Conservation (phyloP, 2,797 vertebrate species). For the Paratrypauchen microcephalus region DNA sequence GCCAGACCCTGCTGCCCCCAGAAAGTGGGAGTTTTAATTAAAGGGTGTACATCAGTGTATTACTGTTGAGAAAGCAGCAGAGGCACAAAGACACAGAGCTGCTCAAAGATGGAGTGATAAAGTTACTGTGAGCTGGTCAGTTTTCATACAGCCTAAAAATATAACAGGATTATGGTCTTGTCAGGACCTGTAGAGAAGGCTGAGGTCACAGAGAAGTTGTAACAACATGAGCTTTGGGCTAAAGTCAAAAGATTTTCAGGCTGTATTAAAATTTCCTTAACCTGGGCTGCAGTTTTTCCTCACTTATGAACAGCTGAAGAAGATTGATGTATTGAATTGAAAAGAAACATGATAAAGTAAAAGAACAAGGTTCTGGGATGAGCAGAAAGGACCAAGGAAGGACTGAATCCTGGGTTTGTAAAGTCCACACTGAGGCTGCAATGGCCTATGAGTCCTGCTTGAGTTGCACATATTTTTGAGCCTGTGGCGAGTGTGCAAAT, state of each 20-base stretch:
- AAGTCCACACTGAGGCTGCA: not conserved
- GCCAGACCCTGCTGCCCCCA: conserved; percentile 21
- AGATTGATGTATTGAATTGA: conserved; percentile 62
- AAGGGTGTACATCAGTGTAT: not conserved
- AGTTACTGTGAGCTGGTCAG: conserved; percentile 2
- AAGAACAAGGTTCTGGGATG: conserved; percentile 8
- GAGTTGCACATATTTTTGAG: conserved; percentile 25
- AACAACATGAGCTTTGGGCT: conserved; percentile 32
- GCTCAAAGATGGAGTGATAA: conserved; percentile 11
- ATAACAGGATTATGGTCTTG: conserved; percentile 43
- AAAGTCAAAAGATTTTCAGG: not conserved
- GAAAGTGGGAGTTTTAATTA: not conserved
- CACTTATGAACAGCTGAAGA: conserved; percentile 79
- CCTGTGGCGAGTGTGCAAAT: conserved; percentile 30
- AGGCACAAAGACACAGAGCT: conserved; percentile 16
- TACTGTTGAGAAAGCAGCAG: conserved; percentile 1
- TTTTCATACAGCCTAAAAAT: conserved; percentile 19
- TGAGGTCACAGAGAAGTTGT: conserved; percentile 7
- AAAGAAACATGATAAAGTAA: not conserved
- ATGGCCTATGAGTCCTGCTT: conserved; percentile 19
- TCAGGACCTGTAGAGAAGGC: conserved; percentile 13
- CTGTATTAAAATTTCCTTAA: conserved; percentile 51
- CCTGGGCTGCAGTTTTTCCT: conserved; percentile 72
- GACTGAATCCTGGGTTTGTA: conserved; percentile 13
- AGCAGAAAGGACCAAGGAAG: conserved; percentile 47